Conservation (phyloP, 2,888 invertebrate genomes). For the Arctia plantaginis region DNA sequence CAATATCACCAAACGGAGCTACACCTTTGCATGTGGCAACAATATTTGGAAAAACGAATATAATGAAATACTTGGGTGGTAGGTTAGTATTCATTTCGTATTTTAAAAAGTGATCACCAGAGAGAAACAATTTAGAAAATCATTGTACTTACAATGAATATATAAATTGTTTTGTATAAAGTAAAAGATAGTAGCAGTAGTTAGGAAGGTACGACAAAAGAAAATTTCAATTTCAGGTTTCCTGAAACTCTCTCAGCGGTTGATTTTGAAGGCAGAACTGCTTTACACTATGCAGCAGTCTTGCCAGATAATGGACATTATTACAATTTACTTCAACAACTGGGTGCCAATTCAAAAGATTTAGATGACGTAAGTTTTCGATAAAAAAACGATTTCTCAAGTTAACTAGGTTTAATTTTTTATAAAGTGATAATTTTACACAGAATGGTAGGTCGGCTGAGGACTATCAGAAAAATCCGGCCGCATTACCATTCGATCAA, state of each 20-base stretch:
- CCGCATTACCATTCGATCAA: constrained; percentile 89
- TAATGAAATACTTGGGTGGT: constrained; percentile 88
- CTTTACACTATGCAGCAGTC: constrained; percentile 95
- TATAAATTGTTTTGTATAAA: neutral
- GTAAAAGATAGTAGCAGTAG: neutral
- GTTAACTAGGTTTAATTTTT: neutral
- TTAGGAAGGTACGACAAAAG: neutral
- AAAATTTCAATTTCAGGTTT: constrained; percentile 84
- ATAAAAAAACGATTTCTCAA: neutral
- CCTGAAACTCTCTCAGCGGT: constrained; percentile 94
- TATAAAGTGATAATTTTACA: constrained; percentile 31
- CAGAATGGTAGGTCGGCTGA: constrained; percentile 93
- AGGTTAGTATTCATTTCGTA: constrained; percentile 59
- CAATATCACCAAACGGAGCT: constrained; percentile 92
- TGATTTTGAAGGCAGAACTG: constrained; percentile 93
- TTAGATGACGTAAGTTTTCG: constrained; percentile 91
- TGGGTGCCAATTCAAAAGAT: constrained; percentile 94
- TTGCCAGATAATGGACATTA: constrained; percentile 95
- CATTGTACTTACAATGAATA: neutral
- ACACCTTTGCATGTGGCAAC: constrained; percentile 95
- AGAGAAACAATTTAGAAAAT: neutral
- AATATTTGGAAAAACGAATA: constrained; percentile 93
- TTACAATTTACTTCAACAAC: constrained; percentile 93
- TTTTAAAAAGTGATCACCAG: neutral
- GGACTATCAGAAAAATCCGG: constrained; percentile 90